Evolutionary conservation across 1,140 invertebrate species (phyloP).

Genomic region (Brachionus plicatilis): DNA sequence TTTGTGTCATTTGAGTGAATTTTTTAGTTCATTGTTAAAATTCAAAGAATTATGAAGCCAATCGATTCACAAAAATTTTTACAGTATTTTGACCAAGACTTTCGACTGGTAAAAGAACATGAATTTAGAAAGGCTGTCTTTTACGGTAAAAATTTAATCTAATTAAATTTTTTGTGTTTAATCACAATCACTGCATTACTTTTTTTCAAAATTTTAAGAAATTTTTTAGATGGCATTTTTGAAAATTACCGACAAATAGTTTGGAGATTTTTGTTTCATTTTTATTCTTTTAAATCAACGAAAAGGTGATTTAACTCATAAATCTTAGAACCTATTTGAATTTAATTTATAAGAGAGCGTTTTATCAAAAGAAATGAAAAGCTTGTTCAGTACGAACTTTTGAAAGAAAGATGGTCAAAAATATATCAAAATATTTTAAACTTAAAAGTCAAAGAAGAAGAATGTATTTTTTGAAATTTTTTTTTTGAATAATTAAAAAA

Average conservation of each 20-base stretch:
- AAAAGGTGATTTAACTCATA: background rate
- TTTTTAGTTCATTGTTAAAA: background rate
- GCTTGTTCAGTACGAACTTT: background rate
- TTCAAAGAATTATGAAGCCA: background rate
- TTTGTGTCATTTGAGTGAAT: background rate
- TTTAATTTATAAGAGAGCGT: constrained; percentile 25
- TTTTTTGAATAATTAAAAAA: background rate
- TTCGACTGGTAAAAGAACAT: constrained; percentile 27
- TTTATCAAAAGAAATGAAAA: constrained; percentile 27
- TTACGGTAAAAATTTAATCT: background rate
- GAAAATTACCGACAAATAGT: background rate
- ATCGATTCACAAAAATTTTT: constrained; percentile 18
- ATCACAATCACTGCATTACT: background rate
- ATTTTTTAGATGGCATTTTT: constrained; percentile 8
- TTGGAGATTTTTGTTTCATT: constrained; percentile 36
- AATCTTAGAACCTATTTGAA: background rate
- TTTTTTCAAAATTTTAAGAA: background rate
- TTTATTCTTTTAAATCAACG: constrained; percentile 22
- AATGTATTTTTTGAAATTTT: background rate
- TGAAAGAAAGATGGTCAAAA: constrained; percentile 23
- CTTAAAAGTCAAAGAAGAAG: background rate
- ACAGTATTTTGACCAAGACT: background rate
- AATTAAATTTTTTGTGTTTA: background rate
- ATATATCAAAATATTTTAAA: background rate
- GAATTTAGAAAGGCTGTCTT: constrained; percentile 25